A percentile compares a stretch with the other conserved stretches of the same genome.
Evolutionary conservation across 1,140 invertebrate species (phyloP).

Genomic region (Apis dorsata): DNA sequence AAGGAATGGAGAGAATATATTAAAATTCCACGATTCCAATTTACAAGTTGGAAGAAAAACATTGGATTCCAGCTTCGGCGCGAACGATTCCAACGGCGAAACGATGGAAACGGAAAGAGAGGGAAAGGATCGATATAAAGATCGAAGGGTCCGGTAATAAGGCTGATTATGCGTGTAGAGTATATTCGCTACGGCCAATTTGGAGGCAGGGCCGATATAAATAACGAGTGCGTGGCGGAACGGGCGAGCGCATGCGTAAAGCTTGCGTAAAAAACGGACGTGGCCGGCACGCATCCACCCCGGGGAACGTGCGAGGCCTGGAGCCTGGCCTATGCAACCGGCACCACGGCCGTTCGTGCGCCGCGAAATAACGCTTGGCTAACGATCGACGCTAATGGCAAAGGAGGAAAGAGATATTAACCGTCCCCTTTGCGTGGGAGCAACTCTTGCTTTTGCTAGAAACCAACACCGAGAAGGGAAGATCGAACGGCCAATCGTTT

Average conservation of each 20-base stretch:
- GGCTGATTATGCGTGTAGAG: conserved; percentile 51
- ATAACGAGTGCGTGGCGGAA: conserved; percentile 49
- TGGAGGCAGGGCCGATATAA: conserved; percentile 43
- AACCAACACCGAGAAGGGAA: conserved; percentile 2
- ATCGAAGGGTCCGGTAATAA: conserved; percentile 41
- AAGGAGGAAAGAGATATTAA: conserved; percentile 45
- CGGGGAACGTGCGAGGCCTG: neutral
- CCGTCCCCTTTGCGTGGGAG: conserved; percentile 47
- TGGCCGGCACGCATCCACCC: conserved; percentile 21
- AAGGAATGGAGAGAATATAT: too few relatives aligned
- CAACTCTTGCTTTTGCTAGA: conserved; percentile 46
- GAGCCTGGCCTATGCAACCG: neutral
- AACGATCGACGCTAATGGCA: conserved; percentile 59
- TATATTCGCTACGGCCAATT: conserved; percentile 57
- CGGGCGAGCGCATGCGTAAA: conserved; percentile 30
- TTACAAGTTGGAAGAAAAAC: too few relatives aligned
- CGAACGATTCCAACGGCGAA: neutral
- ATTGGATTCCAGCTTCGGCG: too few relatives aligned
- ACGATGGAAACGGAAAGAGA: neutral
- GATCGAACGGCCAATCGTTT: neutral
- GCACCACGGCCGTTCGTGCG: conserved; percentile 49
- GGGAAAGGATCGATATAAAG: conserved; percentile 7
- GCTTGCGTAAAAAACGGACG: conserved; percentile 25
- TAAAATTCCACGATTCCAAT: too few relatives aligned
- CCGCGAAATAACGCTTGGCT: conserved; percentile 44